Evolutionary conservation across 2,888 invertebrate species (phyloP).

Genomic region (Epirrita christyi): DNA sequence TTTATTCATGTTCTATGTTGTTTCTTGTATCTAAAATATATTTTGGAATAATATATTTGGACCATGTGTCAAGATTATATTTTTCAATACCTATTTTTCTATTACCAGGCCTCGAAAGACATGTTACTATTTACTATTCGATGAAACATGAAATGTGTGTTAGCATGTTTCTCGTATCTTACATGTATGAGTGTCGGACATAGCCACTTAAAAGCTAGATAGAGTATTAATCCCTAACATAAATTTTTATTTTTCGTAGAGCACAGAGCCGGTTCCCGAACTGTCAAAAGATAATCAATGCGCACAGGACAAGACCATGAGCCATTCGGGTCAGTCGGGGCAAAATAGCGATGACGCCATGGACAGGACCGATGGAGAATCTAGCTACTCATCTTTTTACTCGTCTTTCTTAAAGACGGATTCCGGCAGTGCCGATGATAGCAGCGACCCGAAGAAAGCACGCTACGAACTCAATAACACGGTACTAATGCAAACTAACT

Average conservation of each 20-base stretch:
- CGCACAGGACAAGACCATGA: not conserved
- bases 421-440: slow-evolving; percentile 71
- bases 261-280: slow-evolving; percentile 38
- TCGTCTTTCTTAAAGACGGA: slow-evolving; percentile 89
- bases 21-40: too few relatives aligned
- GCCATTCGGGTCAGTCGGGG: slow-evolving; percentile 18
- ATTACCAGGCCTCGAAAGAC: too few relatives aligned
- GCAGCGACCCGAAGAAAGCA: slow-evolving; percentile 53
- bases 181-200: too few relatives aligned
- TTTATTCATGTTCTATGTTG: too few relatives aligned
- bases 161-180: too few relatives aligned
- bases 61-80: not conserved
- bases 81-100: too few relatives aligned
- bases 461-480: not conserved
- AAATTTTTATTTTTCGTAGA: slow-evolving; percentile 46
- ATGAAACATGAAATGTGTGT: too few relatives aligned
- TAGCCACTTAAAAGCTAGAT: too few relatives aligned
- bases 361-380: slow-evolving; percentile 72
- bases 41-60: too few relatives aligned
- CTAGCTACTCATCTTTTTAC: slow-evolving; percentile 88
- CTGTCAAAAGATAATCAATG: not conserved
- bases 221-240: slow-evolving; percentile 2
- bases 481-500: not conserved
- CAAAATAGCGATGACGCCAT: slow-evolving; percentile 48
- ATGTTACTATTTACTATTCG: not conserved